phyloP scores from a whole-genome alignment of 2,888 invertebrate genomes.

The Melitaea athalia region DNA sequence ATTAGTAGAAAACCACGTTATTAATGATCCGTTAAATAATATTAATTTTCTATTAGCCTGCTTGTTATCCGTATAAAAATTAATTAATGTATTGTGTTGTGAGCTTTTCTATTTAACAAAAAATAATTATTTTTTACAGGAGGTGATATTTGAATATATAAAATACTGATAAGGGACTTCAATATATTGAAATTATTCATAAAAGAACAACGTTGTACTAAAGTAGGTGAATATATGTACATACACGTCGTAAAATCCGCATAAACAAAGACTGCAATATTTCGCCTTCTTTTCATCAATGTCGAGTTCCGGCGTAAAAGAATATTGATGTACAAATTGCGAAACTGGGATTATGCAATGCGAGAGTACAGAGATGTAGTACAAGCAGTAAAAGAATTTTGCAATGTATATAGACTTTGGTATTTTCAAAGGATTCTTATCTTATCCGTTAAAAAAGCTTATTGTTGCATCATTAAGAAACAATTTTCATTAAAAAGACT shows the following conservation, averaged over 20 bases:
- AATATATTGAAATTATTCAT: constrained; percentile 1
- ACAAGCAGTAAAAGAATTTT: neutral
- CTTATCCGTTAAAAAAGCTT: neutral
- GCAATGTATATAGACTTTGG: neutral
- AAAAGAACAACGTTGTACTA: constrained; percentile 9
- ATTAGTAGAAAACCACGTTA: too few relatives aligned
- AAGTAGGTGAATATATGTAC: constrained; percentile 12
- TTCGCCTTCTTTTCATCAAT: constrained; percentile 16
- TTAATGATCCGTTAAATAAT: too few relatives aligned
- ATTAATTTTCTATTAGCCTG: too few relatives aligned
- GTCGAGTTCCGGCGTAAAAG: constrained; percentile 19
- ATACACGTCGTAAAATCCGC: constrained; percentile 20
- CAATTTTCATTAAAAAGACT: neutral
- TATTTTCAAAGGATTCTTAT: neutral
- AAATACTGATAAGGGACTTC: neutral
- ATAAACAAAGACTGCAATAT: constrained; percentile 20
- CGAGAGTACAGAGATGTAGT: constrained; percentile 1
- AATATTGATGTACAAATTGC: constrained; percentile 15
- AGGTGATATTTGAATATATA: neutral
- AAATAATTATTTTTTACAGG: neutral
- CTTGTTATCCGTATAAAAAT: too few relatives aligned
- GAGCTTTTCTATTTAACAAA: too few relatives aligned
- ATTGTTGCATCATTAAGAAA: neutral
- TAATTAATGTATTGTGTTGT: too few relatives aligned
- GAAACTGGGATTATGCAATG: constrained; percentile 8